Evolutionary conservation across 2,888 invertebrate species (phyloP).

Genomic region (Leucophora obtusa): DNA sequence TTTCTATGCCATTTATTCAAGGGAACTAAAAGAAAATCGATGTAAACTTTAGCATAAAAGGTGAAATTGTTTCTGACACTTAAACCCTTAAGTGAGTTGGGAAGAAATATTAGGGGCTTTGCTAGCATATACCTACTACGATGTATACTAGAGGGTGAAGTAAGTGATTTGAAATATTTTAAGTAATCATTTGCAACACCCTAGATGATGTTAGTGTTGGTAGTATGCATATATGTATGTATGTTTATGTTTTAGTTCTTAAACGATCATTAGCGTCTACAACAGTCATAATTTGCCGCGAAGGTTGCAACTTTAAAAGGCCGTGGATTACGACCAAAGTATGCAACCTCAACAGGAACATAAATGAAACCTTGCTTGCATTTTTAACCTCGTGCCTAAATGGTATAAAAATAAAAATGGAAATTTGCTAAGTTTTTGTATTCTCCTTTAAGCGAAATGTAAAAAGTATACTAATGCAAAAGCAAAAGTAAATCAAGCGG

Average conservation of each 20-base stretch:
- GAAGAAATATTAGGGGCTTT: slow-evolving; percentile 23
- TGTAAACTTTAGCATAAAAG: slow-evolving; percentile 64
- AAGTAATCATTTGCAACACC: slow-evolving; percentile 57
- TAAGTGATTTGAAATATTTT: slow-evolving; percentile 50
- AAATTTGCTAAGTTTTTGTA: background rate
- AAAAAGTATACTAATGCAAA: slow-evolving; percentile 5
- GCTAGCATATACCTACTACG: background rate
- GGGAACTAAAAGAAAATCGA: slow-evolving; percentile 57
- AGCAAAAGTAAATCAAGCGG: slow-evolving; percentile 22
- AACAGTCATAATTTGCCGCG: slow-evolving; percentile 53
- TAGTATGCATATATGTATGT: slow-evolving; percentile 1
- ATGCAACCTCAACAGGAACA: slow-evolving; percentile 23
- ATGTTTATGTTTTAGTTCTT: slow-evolving; percentile 42
- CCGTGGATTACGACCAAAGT: slow-evolving; percentile 38
- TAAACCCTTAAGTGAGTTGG: slow-evolving; percentile 41
- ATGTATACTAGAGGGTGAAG: background rate
- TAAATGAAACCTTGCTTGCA: slow-evolving; percentile 24
- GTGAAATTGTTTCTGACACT: slow-evolving; percentile 64
- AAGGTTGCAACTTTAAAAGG: slow-evolving; percentile 43
- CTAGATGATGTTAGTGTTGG: slow-evolving; percentile 6
- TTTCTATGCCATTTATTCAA: slow-evolving; percentile 36
- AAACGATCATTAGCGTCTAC: slow-evolving; percentile 56
- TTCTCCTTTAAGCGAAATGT: slow-evolving; percentile 8
- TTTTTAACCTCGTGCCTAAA: slow-evolving; percentile 13
- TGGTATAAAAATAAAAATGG: slow-evolving; percentile 8